A percentile compares a stretch with the other conserved stretches of the same genome.
Conservation (phyloP, 2,888 invertebrate genomes). For the Julus scanicus region DNA sequence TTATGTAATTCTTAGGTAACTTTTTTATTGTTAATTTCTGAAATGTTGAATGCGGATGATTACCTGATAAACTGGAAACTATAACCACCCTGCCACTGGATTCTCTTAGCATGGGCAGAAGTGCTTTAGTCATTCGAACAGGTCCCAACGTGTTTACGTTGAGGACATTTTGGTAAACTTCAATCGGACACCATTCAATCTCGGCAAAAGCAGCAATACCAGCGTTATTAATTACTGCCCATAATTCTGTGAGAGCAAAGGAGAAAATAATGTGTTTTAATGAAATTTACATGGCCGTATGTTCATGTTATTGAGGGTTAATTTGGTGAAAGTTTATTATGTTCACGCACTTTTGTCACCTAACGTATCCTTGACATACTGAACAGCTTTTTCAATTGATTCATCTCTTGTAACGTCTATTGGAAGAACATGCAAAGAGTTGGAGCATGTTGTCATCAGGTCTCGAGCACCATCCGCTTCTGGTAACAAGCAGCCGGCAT, state of each 20-base stretch:
- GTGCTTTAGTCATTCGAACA: constrained; percentile 64
- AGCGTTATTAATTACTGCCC: constrained; percentile 70
- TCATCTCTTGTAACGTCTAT: constrained; percentile 67
- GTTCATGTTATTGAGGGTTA: neutral
- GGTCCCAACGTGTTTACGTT: constrained; percentile 65
- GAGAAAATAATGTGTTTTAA: neutral
- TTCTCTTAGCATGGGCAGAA: constrained; percentile 63
- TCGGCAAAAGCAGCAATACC: constrained; percentile 67
- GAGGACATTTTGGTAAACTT: constrained; percentile 64
- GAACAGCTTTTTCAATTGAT: constrained; percentile 60
- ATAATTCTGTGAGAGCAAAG: constrained; percentile 50
- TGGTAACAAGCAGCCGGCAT: constrained; percentile 65
- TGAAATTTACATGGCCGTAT: neutral
- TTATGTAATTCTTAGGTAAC: neutral
- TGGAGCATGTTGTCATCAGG: constrained; percentile 61
- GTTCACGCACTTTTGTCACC: constrained; percentile 56
- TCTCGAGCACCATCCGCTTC: constrained; percentile 63
- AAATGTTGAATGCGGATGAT: neutral
- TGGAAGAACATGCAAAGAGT: constrained; percentile 64
- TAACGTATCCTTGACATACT: constrained; percentile 59
- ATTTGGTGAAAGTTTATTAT: neutral
- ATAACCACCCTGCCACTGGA: constrained; percentile 63
- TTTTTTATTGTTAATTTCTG: too few relatives aligned
- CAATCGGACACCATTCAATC: constrained; percentile 68
- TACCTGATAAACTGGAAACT: constrained; percentile 64